These are phyloP conservation scores for Eumeta japonica DNA, from an alignment of 1,140 invertebrate genomes.

Conservation along the genomic window DNA sequence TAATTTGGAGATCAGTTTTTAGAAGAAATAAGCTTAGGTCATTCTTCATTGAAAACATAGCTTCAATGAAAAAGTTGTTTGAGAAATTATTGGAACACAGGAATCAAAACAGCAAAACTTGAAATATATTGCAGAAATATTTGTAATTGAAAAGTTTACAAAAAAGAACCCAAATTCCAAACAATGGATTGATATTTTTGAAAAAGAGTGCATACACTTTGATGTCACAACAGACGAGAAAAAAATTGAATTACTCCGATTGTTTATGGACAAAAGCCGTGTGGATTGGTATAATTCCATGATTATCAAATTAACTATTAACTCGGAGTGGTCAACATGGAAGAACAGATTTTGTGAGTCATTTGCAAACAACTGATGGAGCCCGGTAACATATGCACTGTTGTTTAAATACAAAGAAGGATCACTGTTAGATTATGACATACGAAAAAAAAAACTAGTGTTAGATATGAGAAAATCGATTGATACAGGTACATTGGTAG, in stretches of 20 bases:
- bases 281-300: slow-evolving; percentile 26
- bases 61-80: slow-evolving; percentile 13
- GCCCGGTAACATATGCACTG: slow-evolving; percentile 6
- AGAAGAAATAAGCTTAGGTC: slow-evolving; percentile 12
- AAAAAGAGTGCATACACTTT: slow-evolving; percentile 25
- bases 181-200: slow-evolving; percentile 24
- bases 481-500: too few relatives aligned
- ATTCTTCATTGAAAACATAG: slow-evolving; percentile 3
- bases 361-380: slow-evolving; percentile 23
- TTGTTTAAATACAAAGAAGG: too few relatives aligned
- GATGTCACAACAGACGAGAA: slow-evolving; percentile 14
- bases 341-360: slow-evolving; percentile 19
- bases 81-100: slow-evolving; percentile 14
- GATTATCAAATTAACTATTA: slow-evolving; percentile 17
- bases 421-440: too few relatives aligned
- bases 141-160: slow-evolving; percentile 20
- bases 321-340: slow-evolving; percentile 19
- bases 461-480: too few relatives aligned
- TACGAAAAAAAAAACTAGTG: too few relatives aligned
- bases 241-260: slow-evolving; percentile 23
- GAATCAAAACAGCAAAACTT: slow-evolving; percentile 13
- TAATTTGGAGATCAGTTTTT: slow-evolving; percentile 16
- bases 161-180: slow-evolving; percentile 14
- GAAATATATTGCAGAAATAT: slow-evolving; percentile 20
- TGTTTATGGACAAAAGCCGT: slow-evolving; percentile 23